These are phyloP conservation scores for Amphimallon solstitiale DNA, from an alignment of 2,888 invertebrate species.

Conservation along the genomic window DNA sequence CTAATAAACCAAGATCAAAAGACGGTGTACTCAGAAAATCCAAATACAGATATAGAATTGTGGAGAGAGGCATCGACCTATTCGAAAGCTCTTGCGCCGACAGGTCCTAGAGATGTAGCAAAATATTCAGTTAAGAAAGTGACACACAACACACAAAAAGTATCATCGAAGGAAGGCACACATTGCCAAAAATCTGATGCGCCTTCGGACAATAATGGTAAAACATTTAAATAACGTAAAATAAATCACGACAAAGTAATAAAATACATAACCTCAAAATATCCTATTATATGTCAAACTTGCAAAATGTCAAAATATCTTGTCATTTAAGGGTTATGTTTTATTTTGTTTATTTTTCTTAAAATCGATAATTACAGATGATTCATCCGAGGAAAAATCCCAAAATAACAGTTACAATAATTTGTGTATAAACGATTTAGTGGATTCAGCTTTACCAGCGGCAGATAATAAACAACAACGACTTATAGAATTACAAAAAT, in stretches of 20 bases:
- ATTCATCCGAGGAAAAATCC: constrained; percentile 54
- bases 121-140: constrained; percentile 59
- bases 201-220: constrained; percentile 51
- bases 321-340: background rate
- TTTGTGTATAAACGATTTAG: constrained; percentile 72
- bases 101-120: constrained; percentile 60
- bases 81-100: constrained; percentile 69
- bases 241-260: too few relatives aligned
- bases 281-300: background rate
- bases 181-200: constrained; percentile 59
- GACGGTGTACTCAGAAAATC: constrained; percentile 72
- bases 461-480: constrained; percentile 74
- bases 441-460: constrained; percentile 76
- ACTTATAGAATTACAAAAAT: constrained; percentile 75
- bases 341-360: background rate
- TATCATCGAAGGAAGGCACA: constrained; percentile 45
- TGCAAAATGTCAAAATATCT: background rate
- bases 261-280: background rate
- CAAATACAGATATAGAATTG: constrained; percentile 83
- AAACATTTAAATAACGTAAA: constrained; percentile 2
- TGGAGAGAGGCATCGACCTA: constrained; percentile 83
- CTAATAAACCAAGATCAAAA: constrained; percentile 78
- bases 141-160: constrained; percentile 39
- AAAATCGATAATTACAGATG: constrained; percentile 15
- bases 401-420: constrained; percentile 57